Percentiles rank a stretch among this genome's conserved stretches.
Conservation (phyloP, 2,113 vertebrate genomes). For the Tiliqua scincoides region DNA sequence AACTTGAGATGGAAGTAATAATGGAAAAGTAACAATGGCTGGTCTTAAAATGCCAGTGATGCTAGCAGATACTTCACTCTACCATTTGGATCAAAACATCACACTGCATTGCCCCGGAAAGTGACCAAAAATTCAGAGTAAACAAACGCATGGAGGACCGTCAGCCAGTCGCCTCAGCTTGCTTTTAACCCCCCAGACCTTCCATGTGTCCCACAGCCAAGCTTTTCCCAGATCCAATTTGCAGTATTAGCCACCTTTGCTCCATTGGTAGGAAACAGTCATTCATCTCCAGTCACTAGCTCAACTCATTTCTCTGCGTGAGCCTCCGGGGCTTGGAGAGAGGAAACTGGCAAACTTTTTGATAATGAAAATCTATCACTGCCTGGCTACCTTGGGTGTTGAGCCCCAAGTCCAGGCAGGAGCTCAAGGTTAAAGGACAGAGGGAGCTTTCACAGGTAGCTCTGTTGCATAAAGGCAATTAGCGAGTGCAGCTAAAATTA, state of each 20-base stretch:
- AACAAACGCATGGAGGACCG: not conserved
- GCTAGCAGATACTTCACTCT: not conserved
- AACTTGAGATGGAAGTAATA: not conserved
- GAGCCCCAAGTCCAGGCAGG: not conserved
- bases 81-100: not conserved
- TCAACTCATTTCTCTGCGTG: slow-evolving; percentile 2
- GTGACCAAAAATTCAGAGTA: not conserved
- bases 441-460: slow-evolving; percentile 36
- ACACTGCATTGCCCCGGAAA: not conserved
- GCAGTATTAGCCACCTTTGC: slow-evolving; percentile 30
- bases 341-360: slow-evolving; percentile 18
- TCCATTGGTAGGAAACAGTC: not conserved
- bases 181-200: not conserved
- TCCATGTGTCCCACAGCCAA: slow-evolving; percentile 3
- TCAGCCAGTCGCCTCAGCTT: not conserved
- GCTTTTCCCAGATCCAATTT: slow-evolving; percentile 25
- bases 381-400: not conserved
- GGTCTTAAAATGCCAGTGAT: not conserved
- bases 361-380: slow-evolving; percentile 18
- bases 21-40: not conserved
- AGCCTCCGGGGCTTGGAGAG: slow-evolving; percentile 3
- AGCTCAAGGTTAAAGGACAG: slow-evolving; percentile 57
- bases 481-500: slow-evolving; percentile 64
- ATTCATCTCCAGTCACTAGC: slow-evolving; percentile 26
- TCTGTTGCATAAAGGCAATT: slow-evolving; percentile 58